Base-by-base conservation (phyloP, 2,113 vertebrate species). In the Colius striatus region DNA sequence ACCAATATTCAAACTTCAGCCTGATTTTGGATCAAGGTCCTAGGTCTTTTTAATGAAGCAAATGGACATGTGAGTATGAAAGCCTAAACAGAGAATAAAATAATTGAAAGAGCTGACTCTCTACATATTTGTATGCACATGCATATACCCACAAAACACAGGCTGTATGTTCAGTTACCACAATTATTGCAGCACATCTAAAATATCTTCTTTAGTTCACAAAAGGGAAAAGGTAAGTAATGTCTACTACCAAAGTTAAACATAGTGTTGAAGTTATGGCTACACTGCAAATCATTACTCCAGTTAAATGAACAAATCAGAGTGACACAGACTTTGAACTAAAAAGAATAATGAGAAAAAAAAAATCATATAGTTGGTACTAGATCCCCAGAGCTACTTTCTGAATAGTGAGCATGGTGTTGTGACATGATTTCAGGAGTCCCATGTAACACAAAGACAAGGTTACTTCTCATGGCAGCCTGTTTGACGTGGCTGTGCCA, bases 21-120 rank as follows among this genome's bases (percentile, higher is more conserved):
- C 51, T 60, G 88, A 85, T 90, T 95, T 93, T 96, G 84, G 95
- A 96, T 92, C 90, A 94, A 94, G 54, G 58, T 43, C 38, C 84
- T 71, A 63, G 15, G 63, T 89, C 70, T 92, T 94, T 95, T 65
- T 51, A 91, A 80, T 75, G 87, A 90, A 89, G 89, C 73, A 54
- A 65, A 90, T 80, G 93, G 62, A 53, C 65, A 72, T 72, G 55
- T 72, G 92, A 90, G 55, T 87, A 80, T 80, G 90, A 82, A 93
- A 93, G 86, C 74, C 94, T 97, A 92, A 95, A 97, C 70, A 90
- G 90, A 96, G 93, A 91, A 82, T 61, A 93, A 95, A 96, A 92
- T 22, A 90, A 90, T 50, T 87, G 80, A 95, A 96, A 95, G 89
- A 95, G 70, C 84, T 90, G 45, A 75, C 92, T 95, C 66, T 96